Evolutionary conservation across 2,113 vertebrate genomes (phyloP), one percentile per base, ranked within the genome.

Genomic region (Ailurus styani): DNA sequence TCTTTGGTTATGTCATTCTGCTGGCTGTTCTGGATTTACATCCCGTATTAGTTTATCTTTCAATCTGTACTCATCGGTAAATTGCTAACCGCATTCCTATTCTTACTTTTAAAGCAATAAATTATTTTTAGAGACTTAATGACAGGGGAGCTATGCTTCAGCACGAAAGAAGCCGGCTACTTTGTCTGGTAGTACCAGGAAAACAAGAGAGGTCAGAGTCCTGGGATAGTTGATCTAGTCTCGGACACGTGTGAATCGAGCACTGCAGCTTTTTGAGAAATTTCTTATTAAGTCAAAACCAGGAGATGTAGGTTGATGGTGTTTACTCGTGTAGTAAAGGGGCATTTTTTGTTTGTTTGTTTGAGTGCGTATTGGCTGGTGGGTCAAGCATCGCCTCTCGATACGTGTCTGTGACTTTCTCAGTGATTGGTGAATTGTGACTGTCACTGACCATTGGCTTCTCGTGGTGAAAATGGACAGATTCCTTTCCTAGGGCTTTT

Each of bases 71-170:
- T 91, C 37, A 52, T 94, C 40, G 25, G 37, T 93, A 79, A 97
- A 96, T 91, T 66, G 90, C 84, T 86, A 18, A 60, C 87, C 18
- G n/a, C 66, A 95, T 95, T 89, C 95, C 96, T 90, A 60, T 62
- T 47, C 79, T 93, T 97, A 97, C 57, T 96, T 91, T 72, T 90
- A 96, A 97, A 98, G 9, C 82, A 95, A 47, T 95, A 98, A 97
- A 97, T 98, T 97, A 96, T 82, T 93, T 87, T 98, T 96, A 91
- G 95, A 94, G 91, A 12, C 89, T 87, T 97, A 96, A 54, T 86
- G 94, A 87, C 73, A 86, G 81, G 78, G 54, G 93, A 97, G 90
- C 91, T 85, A 5, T 47, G 75, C 93, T n/a, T 97, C 29, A 85
- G 64, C 95, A 85, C 54, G 34, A 96, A 79, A 77, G 92, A 93